phyloP scores from a whole-genome alignment of 2,797 vertebrate genomes.

The Scyliorhinus canicula region DNA sequence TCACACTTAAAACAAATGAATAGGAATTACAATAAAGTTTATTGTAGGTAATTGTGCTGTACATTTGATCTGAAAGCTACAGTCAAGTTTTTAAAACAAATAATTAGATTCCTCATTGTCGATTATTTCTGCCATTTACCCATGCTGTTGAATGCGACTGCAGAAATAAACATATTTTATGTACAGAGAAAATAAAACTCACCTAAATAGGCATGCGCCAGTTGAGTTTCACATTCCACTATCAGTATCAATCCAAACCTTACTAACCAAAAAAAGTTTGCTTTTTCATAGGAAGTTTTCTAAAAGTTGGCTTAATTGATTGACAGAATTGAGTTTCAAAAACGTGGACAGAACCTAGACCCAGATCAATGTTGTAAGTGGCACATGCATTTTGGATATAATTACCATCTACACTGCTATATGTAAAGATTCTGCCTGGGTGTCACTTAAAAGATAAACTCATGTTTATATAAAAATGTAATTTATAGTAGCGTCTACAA shows the following conservation, averaged over 20 bases:
- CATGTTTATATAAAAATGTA: not conserved
- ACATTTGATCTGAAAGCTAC: not conserved
- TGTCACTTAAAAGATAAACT: not conserved
- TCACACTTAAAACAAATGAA: not conserved
- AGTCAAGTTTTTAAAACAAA: not conserved
- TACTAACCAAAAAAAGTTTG: not conserved
- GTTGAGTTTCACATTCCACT: not conserved
- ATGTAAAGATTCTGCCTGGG: not conserved
- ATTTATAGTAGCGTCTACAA: not conserved
- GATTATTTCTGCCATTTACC: not conserved
- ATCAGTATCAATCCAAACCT: not conserved
- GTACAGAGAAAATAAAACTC: not conserved
- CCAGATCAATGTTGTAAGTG: not conserved
- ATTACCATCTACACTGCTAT: not conserved
- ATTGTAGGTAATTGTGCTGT: not conserved
- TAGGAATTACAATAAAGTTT: not conserved
- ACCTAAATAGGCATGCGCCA: not conserved
- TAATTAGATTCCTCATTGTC: not conserved
- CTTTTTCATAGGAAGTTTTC: not conserved
- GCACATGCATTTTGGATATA: not conserved
- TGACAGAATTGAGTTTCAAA: not conserved
- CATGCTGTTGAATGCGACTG: not conserved
- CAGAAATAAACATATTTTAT: not conserved
- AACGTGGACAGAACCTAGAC: not conserved
- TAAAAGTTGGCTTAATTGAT: not conserved